Evolutionary conservation across 2,113 vertebrate genomes (phyloP), one percentile per base, ranked within the genome.

Genomic region (Lasiurus cinereus): DNA sequence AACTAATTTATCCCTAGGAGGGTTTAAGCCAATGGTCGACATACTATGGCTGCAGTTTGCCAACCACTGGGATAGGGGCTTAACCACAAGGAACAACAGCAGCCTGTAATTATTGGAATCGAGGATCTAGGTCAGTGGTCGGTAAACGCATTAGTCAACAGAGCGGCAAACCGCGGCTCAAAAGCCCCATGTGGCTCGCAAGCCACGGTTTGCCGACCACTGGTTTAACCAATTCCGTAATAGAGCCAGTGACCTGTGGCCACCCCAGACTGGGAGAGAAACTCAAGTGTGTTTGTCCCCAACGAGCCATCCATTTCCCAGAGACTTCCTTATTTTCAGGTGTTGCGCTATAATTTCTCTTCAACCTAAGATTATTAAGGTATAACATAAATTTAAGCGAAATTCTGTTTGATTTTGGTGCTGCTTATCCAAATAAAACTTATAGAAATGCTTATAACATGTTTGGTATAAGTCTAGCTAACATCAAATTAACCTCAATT

Each of bases 401-500:
- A 50, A 74, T 90, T 91, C 4, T 73, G 10, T 92, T 92, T 92
- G 52, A 36, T 70, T 93, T 70, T 36, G 24, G 70, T 85, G 56
- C 16, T 87, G 46, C 31, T 84, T 94, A 77, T 90, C 66, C 67
- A 93, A 69, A 76, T 86, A 80, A 8, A 83, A 69, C 66, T 90
- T 85, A n/a, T 36, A 36, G 88, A 90, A 74, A 88, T 94, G 39
- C 31, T 93, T 97, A 46, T 70, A 39, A 39, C 39, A 66, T 76
- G 8, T 31, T 54, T 31, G 18, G 12, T 91, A 2, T 77, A 43
- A 83, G 76, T 64, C 88, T 54, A 86, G 3, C 54, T 76, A 92
- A 95, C 29, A 85, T 66, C 39, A 88, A 62, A 94, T 96, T 93
- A 89, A 72, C 64, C 69, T 14, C 67, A 90, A 19, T 91, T 95